These are phyloP conservation scores for Dioctria linearis DNA, from an alignment of 2,888 invertebrate genomes.

Conservation along the genomic window DNA sequence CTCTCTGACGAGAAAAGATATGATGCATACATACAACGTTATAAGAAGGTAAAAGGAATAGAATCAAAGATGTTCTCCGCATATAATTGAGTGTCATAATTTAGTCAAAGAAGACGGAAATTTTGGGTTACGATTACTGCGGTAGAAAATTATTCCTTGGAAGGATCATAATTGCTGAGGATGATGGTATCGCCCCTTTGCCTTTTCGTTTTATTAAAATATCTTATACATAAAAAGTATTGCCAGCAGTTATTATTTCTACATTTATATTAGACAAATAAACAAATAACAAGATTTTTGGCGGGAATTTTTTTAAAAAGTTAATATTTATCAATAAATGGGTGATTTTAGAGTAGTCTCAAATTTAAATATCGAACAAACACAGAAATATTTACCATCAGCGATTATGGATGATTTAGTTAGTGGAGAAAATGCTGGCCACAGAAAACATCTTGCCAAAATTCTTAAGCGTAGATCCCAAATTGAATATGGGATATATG, in stretches of 20 bases:
- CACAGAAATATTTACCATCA: too few species aligned
- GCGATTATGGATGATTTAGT: too few species aligned
- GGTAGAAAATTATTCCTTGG: slow-evolving; percentile 44
- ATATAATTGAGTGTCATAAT: slow-evolving; percentile 53
- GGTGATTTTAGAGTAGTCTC: too few species aligned
- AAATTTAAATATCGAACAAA: too few species aligned
- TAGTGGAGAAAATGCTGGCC: too few species aligned
- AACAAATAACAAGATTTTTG: too few species aligned
- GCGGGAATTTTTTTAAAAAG: too few species aligned
- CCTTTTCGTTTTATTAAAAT: slow-evolving; percentile 43
- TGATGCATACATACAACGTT: not conserved
- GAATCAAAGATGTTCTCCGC: slow-evolving; percentile 25
- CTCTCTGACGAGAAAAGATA: not conserved
- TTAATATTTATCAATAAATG: too few species aligned
- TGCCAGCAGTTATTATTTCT: not conserved
- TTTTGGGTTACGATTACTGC: slow-evolving; percentile 45
- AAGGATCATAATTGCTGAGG: slow-evolving; percentile 30
- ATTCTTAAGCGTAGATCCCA: too few species aligned
- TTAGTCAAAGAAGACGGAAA: slow-evolving; percentile 49
- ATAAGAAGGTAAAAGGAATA: not conserved
- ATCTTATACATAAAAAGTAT: not conserved
- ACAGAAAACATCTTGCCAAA: too few species aligned
- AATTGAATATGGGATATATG: too few species aligned
- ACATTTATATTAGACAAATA: too few species aligned
- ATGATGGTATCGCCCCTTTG: slow-evolving; percentile 32